These are phyloP conservation scores for Loris lydekkerianus DNA, from an alignment of 2,797 vertebrate genomes.

Conservation along the genomic window DNA sequence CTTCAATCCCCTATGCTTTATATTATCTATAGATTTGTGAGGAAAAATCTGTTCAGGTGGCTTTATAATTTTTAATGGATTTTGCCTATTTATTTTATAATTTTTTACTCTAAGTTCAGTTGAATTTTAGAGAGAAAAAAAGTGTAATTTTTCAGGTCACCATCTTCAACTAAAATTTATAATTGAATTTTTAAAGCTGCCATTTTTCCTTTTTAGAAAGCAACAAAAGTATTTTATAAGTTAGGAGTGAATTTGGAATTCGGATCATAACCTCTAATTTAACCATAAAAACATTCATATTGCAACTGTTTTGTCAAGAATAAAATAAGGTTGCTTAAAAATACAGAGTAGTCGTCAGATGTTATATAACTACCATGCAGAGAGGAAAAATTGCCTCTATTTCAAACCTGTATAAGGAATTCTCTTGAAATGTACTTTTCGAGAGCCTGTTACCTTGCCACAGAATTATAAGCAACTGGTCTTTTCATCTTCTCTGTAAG, in stretches of 20 bases:
- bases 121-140: neutral
- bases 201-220: neutral
- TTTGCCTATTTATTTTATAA: neutral
- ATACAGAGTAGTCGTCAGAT: neutral
- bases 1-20: neutral
- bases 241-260: neutral
- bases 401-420: neutral
- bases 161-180: neutral
- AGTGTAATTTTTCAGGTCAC: neutral
- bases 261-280: neutral
- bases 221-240: neutral
- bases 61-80: neutral
- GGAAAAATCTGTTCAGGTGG: neutral
- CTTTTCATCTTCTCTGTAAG: neutral
- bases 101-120: neutral
- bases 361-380: neutral
- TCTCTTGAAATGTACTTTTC: conserved; percentile 13
- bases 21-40: neutral
- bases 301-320: neutral
- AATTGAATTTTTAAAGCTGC: neutral
- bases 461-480: neutral
- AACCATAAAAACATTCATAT: neutral
- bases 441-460: neutral
- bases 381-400: neutral
- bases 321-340: neutral